Percentiles rank a stretch among this genome's conserved stretches.
These are phyloP conservation scores for Peromyscus eremicus DNA, from an alignment of 2,797 vertebrate genomes.

Conservation along the genomic window DNA sequence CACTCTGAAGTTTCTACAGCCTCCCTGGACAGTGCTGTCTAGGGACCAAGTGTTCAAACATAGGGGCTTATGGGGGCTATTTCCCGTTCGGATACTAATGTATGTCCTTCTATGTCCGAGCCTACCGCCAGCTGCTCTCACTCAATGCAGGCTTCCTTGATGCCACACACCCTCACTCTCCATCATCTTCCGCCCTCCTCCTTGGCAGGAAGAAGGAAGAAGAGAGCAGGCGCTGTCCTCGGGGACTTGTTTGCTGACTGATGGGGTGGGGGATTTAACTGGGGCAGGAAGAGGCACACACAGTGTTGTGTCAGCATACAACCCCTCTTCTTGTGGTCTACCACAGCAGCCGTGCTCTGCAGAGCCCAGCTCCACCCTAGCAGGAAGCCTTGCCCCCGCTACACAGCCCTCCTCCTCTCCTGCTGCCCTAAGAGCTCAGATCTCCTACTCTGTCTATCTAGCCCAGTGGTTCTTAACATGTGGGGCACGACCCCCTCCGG, in stretches of 20 bases:
- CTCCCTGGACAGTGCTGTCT: too few species aligned
- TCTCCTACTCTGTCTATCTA: background rate
- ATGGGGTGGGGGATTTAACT: background rate
- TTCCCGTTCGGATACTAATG: background rate
- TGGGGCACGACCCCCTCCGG: background rate
- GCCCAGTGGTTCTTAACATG: background rate
- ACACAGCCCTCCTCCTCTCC: background rate
- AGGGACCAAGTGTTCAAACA: background rate
- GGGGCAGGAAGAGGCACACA: background rate
- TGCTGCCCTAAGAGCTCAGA: background rate
- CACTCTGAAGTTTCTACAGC: background rate
- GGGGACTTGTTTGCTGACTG: background rate
- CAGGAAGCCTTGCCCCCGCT: background rate
- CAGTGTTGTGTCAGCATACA: background rate
- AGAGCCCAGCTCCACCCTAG: background rate
- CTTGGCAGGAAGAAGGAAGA: background rate
- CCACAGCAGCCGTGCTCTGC: background rate
- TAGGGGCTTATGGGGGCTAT: background rate
- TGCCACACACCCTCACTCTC: accelerated
- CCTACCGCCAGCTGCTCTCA: background rate
- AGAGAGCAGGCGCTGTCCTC: background rate
- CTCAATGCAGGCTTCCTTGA: too few species aligned
- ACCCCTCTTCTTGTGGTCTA: background rate
- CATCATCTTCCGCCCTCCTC: background rate
- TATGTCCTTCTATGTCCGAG: too few species aligned